These are phyloP conservation scores for Aythya baeri DNA, from an alignment of 2,113 vertebrate species.

Conservation along the genomic window DNA sequence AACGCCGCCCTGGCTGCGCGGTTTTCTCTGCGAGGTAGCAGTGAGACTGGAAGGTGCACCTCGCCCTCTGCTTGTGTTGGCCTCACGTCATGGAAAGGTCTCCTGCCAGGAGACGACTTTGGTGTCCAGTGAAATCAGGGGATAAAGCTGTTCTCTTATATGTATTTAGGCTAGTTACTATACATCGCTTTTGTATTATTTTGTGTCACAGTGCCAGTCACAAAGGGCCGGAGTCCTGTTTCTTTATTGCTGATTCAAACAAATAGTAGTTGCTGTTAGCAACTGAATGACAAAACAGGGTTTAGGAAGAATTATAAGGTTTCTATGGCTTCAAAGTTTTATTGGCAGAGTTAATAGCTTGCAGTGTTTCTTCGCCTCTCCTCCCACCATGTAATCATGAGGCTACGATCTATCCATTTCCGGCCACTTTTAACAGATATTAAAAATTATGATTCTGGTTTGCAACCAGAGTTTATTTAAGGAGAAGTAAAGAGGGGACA, in stretches of 20 bases:
- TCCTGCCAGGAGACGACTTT: not conserved
- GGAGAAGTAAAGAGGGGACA: not conserved
- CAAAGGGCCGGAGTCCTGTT: not conserved
- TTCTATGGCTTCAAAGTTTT: constrained; percentile 15
- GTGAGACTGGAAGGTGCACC: fast-evolving
- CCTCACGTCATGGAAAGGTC: not conserved
- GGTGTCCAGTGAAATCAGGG: not conserved
- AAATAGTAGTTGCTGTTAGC: not conserved
- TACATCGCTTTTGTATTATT: not conserved
- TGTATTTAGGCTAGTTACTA: not conserved
- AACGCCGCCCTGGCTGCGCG: not conserved
- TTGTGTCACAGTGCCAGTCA: not conserved
- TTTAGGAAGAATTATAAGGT: not conserved
- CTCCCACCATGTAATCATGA: not conserved
- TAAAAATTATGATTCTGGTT: not conserved
- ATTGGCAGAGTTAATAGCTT: not conserved
- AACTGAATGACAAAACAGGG: not conserved
- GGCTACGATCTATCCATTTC: not conserved
- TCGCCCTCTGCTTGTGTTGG: not conserved
- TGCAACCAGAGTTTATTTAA: not conserved
- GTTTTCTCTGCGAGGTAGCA: not conserved
- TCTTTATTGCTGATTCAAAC: not conserved
- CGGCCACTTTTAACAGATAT: not conserved
- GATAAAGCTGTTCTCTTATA: not conserved
- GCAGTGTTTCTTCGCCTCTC: not conserved